Evolutionary conservation across 2,888 invertebrate genomes (phyloP).

Genomic region (Ochropleura plecta): DNA sequence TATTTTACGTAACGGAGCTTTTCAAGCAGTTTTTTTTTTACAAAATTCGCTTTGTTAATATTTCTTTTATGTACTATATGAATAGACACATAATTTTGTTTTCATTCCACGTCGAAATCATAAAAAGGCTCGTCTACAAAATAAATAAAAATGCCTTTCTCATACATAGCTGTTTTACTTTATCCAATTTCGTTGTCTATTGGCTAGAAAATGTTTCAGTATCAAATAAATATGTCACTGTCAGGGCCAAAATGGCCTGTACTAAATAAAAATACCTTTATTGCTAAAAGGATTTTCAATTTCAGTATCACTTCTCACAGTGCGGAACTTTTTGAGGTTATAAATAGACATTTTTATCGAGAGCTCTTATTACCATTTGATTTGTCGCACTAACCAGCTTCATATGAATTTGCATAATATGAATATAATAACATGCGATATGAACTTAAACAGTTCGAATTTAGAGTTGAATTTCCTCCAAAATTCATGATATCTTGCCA

Average conservation of each 20-base stretch:
- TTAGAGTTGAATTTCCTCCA: slow-evolving; percentile 65
- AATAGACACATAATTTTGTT: slow-evolving; percentile 19
- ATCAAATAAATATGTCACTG: slow-evolving; percentile 64
- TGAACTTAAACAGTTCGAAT: slow-evolving; percentile 29
- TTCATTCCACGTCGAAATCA: slow-evolving; percentile 25
- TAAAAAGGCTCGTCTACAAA: slow-evolving; percentile 18
- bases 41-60: background rate
- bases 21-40: background rate
- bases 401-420: slow-evolving; percentile 58
- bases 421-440: slow-evolving; percentile 14
- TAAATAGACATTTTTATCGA: slow-evolving; percentile 61
- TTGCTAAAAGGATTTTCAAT: slow-evolving; percentile 38
- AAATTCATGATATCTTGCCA: slow-evolving; percentile 45
- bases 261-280: slow-evolving; percentile 44
- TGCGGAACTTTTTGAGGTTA: slow-evolving; percentile 46
- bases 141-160: slow-evolving; percentile 52
- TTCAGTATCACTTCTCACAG: slow-evolving; percentile 10
- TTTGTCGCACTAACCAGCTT: slow-evolving; percentile 73
- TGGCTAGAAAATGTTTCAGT: slow-evolving; percentile 44
- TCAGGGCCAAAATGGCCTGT: slow-evolving; percentile 43
- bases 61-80: background rate
- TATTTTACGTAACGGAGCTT: slow-evolving; percentile 10
- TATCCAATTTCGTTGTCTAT: slow-evolving; percentile 62
- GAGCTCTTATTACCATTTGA: slow-evolving; percentile 75
- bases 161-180: slow-evolving; percentile 50